These are phyloP conservation scores for Lepidocyrtinus sp. DNA, from an alignment of 2,888 invertebrate species.

Conservation along the genomic window DNA sequence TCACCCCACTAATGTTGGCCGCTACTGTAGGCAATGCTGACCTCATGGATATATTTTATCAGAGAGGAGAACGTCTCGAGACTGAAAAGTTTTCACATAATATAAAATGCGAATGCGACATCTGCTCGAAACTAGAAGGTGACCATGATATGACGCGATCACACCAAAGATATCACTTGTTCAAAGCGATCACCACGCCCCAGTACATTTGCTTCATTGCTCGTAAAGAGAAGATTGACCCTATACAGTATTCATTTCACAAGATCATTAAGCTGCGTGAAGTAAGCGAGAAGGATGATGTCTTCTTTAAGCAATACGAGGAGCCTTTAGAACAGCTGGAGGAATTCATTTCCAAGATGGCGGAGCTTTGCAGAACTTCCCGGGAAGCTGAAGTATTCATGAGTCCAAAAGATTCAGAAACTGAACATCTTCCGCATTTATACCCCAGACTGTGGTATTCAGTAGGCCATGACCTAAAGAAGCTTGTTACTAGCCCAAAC, in stretches of 20 bases:
- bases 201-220: constrained; percentile 59
- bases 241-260: constrained; percentile 52
- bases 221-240: constrained; percentile 45
- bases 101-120: constrained; percentile 34
- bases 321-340: constrained; percentile 24
- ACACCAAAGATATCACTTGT: constrained; percentile 52
- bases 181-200: constrained; percentile 50
- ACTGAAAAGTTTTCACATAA: constrained; percentile 26
- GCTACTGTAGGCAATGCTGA: constrained; percentile 24
- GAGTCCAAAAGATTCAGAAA: constrained; percentile 29
- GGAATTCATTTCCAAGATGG: constrained; percentile 33
- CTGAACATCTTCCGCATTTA: constrained; percentile 30
- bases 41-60: constrained; percentile 47
- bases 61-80: constrained; percentile 37
- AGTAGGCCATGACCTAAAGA: constrained; percentile 37
- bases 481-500: constrained; percentile 56
- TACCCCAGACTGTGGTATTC: constrained; percentile 61
- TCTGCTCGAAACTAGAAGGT: constrained; percentile 24
- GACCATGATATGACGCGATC: constrained; percentile 28
- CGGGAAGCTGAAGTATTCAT: constrained; percentile 52
- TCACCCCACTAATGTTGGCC: constrained; percentile 46
- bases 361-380: constrained; percentile 44
- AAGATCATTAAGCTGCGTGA: constrained; percentile 49
- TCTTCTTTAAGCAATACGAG: constrained; percentile 22
- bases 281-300: constrained; percentile 22